Conservation (phyloP, 2,888 invertebrate genomes). For the Ennomos fuscantarius region DNA sequence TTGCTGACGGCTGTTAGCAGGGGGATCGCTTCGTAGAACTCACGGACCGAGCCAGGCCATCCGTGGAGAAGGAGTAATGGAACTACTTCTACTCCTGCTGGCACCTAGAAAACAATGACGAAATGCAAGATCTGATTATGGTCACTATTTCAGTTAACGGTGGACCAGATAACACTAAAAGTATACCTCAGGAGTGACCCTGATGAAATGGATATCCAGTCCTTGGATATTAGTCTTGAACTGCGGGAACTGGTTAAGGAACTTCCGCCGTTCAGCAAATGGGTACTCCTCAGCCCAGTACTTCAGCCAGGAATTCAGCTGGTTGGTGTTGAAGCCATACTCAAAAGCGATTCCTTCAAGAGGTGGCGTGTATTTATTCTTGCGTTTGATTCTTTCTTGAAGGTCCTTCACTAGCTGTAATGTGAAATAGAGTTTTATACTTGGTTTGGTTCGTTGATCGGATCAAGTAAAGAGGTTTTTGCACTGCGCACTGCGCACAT, state of each 20-base stretch:
- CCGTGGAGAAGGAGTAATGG: conserved; percentile 91
- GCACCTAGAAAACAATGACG: conserved; percentile 46
- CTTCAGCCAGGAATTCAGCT: conserved; percentile 86
- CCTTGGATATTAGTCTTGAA: conserved; percentile 91
- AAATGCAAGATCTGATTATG: no score
- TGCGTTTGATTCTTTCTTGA: conserved; percentile 57
- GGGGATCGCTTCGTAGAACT: conserved; percentile 91
- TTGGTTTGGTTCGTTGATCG: no score
- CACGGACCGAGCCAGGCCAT: conserved; percentile 93
- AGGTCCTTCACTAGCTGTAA: conserved; percentile 67
- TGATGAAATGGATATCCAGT: conserved; percentile 85
- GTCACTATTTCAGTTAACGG: no score
- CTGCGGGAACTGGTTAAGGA: conserved; percentile 90
- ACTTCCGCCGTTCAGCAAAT: conserved; percentile 85
- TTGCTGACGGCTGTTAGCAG: conserved; percentile 82
- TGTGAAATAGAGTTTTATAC: background rate
- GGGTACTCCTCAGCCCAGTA: conserved; percentile 93
- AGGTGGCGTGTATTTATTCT: conserved; percentile 74
- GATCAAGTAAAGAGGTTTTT: no score
- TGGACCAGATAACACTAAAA: background rate
- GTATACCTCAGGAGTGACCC: conserved; percentile 81
- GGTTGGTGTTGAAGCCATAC: conserved; percentile 92
- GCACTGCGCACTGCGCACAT: no score
- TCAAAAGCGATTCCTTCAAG: conserved; percentile 90
- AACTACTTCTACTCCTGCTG: conserved; percentile 70